Conservation (phyloP, 2,113 vertebrate genomes). For the Sarotherodon lohbergeri region DNA sequence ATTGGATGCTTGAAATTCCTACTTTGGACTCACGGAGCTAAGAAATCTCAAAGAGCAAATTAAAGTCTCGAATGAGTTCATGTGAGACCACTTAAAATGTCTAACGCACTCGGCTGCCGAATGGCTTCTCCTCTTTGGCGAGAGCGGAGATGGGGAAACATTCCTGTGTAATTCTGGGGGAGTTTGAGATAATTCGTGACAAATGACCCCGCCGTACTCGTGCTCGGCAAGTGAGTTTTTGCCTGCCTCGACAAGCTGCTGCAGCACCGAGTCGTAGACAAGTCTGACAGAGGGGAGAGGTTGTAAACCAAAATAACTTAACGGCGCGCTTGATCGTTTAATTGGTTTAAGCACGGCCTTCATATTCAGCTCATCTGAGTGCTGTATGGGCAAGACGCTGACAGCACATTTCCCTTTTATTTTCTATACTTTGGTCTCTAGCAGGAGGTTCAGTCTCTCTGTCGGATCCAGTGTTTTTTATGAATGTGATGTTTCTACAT, state of each 20-base stretch:
- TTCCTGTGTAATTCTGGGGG: conserved; percentile 33
- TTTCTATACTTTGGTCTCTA: neutral
- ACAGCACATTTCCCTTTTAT: neutral
- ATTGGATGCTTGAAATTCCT: conserved; percentile 19
- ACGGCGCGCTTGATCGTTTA: neutral
- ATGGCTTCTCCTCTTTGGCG: neutral
- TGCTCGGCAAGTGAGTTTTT: neutral
- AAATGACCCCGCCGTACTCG: conserved; percentile 27
- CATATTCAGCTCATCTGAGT: neutral
- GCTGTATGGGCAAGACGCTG: neutral
- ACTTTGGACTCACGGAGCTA: neutral
- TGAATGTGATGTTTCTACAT: neutral
- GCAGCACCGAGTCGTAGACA: neutral
- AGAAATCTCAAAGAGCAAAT: neutral
- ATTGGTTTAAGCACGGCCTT: conserved; percentile 14
- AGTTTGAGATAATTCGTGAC: conserved; percentile 35
- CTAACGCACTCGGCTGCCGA: neutral
- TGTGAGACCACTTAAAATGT: neutral
- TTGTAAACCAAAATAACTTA: neutral
- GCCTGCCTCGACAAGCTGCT: conserved; percentile 46
- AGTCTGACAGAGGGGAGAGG: neutral
- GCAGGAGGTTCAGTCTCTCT: neutral
- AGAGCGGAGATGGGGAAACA: conserved; percentile 20
- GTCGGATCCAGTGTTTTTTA: neutral
- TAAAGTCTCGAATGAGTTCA: neutral